Conservation (phyloP, 2,113 vertebrate genomes). For the Podocnemis expansa region DNA sequence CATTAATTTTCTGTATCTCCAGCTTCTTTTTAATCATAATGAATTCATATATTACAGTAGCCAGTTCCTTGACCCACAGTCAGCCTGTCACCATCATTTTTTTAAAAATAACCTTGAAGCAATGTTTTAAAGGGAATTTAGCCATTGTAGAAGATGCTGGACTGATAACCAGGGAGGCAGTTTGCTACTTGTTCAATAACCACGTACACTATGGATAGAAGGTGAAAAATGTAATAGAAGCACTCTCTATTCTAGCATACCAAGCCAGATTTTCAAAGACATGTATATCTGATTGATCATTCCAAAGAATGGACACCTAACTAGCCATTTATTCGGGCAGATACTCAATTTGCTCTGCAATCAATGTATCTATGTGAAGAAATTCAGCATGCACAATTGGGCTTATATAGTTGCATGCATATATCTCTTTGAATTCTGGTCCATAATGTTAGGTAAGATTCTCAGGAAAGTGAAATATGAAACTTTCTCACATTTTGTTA, state of each 20-base stretch:
- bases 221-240: neutral
- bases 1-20: neutral
- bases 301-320: neutral
- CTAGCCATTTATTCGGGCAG: neutral
- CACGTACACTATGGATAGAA: neutral
- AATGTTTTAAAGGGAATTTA: neutral
- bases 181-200: neutral
- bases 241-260: neutral
- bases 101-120: neutral
- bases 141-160: neutral
- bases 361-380: neutral
- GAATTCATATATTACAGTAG: neutral
- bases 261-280: neutral
- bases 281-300: neutral
- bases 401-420: neutral
- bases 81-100: accelerated
- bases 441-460: neutral
- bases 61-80: neutral
- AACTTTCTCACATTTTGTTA: neutral
- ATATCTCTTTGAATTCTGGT: neutral
- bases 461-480: neutral
- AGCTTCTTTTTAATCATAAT: neutral
- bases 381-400: neutral
- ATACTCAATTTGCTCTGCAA: neutral
- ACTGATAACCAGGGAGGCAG: neutral